Evolutionary conservation across 1,140 invertebrate genomes (phyloP).

Genomic region (Anadara kagoshimensis): DNA sequence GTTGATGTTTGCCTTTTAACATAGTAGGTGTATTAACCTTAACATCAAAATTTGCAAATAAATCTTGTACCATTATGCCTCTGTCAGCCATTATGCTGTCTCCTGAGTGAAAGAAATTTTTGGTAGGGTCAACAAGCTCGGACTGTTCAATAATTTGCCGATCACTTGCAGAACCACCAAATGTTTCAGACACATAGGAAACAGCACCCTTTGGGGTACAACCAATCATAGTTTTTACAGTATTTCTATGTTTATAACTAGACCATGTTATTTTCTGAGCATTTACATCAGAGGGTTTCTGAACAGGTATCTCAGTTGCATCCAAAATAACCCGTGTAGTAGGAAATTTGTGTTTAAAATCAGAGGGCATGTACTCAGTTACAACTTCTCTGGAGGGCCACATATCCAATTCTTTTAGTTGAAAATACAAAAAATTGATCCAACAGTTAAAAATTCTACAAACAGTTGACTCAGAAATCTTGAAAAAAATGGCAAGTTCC

Average conservation of each 20-base stretch:
- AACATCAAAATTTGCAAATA: constrained; percentile 37
- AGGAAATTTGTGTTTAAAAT: constrained; percentile 37
- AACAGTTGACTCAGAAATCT: constrained; percentile 18
- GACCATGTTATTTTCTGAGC: constrained; percentile 36
- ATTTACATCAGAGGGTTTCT: constrained; percentile 20
- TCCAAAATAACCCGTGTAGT: constrained; percentile 43
- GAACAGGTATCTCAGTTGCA: constrained; percentile 33
- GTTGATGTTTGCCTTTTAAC: constrained; percentile 33
- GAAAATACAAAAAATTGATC: no score
- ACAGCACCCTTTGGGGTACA: constrained; percentile 28
- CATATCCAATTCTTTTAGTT: constrained; percentile 35
- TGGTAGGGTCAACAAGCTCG: constrained; percentile 1
- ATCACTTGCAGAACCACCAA: constrained; percentile 39
- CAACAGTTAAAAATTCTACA: constrained; percentile 31
- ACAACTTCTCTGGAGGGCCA: constrained; percentile 30
- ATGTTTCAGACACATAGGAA: no score
- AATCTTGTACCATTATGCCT: no score
- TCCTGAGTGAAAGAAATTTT: constrained; percentile 39
- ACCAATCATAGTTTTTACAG: constrained; percentile 39
- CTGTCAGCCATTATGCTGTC: no score
- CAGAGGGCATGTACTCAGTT: constrained; percentile 34
- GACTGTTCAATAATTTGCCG: constrained; percentile 40
- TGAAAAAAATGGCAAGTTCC: constrained; percentile 22
- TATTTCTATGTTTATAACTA: constrained; percentile 38
- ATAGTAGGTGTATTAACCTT: constrained; percentile 46